These are phyloP conservation scores for Cardiocondyla obscurior DNA, from an alignment of 1,140 invertebrate genomes.

Conservation along the genomic window DNA sequence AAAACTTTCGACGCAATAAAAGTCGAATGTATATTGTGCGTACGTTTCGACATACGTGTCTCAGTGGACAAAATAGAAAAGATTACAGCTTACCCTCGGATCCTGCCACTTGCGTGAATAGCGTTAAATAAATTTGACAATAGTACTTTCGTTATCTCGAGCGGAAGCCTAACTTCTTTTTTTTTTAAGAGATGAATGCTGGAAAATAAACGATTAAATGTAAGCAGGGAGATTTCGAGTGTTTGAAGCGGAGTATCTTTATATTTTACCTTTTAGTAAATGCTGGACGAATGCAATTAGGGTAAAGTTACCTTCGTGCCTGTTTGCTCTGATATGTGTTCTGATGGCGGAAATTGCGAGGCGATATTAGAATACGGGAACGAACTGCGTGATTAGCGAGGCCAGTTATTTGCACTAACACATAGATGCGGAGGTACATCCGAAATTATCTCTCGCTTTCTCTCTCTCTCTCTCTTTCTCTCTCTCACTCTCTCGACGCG, in stretches of 20 bases:
- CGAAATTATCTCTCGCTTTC: conserved; percentile 8
- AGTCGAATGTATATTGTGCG: background rate
- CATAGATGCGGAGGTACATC: conserved; percentile 22
- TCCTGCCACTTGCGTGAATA: background rate
- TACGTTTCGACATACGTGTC: background rate
- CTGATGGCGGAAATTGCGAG: conserved; percentile 8
- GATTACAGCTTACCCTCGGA: background rate
- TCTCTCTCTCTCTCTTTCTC: no score
- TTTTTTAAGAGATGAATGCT: no score
- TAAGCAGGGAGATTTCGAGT: no score
- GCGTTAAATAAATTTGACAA: background rate
- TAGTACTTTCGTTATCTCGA: background rate
- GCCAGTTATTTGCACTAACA: conserved; percentile 35
- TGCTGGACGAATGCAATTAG: background rate
- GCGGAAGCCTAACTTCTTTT: no score
- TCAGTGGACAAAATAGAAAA: background rate
- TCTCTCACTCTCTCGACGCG: background rate
- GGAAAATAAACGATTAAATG: no score
- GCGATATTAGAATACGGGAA: conserved; percentile 50
- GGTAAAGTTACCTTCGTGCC: background rate
- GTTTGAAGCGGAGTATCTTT: no score
- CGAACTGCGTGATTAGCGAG: conserved; percentile 59
- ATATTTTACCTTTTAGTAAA: no score
- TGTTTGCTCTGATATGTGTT: background rate
- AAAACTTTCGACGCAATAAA: conserved; percentile 58